Base-by-base conservation (phyloP, 1,140 invertebrate genomes). In the Drosophila tani region DNA sequence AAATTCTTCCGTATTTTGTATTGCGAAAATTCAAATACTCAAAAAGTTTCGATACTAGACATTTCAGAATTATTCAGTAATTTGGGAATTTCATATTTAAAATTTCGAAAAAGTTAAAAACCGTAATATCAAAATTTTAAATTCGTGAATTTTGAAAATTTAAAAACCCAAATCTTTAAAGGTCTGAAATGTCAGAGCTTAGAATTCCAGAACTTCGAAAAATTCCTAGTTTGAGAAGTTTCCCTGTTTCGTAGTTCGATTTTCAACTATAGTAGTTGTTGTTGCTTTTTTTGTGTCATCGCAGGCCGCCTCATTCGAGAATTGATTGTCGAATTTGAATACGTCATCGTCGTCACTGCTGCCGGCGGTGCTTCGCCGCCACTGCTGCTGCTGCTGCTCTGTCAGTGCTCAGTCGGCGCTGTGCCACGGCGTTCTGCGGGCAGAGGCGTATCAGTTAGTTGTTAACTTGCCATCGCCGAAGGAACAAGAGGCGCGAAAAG, bases 321-420 rank as follows among this genome's bases (percentile, higher is more conserved):
- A 79, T 88, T 82, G 85, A 90, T 91, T 90, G 85, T 90, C 85
- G 79, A 90, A 91, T 90, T 91, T 90, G 75, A 91, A 91, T 85
- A 81, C 75, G 78, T 56, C 68, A 38, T 64, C 79, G 55, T 64
- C 79, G 67, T 56, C 65, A 69, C 46, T 59, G 40, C 78, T 49
- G 56, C 49, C 74, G 63, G 60, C 79, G 63, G 60, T 77, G 73
- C 49, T 70, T 65, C 29, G 17, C 49, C 41, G 35, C n/a, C n/a
- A n/a, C 24, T 38, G 45, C 17, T 21, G n/a, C n/a, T n/a, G 59
- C 21, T 41, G 41, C 57, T 27, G 56, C 67, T 70, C 67, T 15
- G 50, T 29, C 19, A 9, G 21, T 32, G 46, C 49, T 51, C 53
- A 38, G 27, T 32, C 38, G 47, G 14, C 46, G 50, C 32, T 65